Percentiles rank a stretch among this genome's conserved stretches.
Conservation (phyloP, 2,797 vertebrate genomes). For the Tolypeutes matacus region DNA sequence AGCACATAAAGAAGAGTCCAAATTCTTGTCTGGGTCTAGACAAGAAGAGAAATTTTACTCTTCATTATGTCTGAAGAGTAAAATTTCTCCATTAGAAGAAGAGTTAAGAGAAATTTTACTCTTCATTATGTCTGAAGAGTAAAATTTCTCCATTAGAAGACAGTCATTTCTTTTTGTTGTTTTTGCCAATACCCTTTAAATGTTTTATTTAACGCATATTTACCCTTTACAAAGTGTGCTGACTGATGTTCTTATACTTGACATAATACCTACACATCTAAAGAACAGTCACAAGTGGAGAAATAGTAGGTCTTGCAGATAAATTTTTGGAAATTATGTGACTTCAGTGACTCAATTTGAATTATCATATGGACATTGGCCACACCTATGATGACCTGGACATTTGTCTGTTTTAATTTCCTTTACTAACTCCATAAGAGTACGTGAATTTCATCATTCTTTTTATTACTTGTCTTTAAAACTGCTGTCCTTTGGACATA, state of each 20-base stretch:
- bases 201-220: not conserved
- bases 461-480: too few species aligned
- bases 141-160: constrained; percentile 22
- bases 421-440: too few species aligned
- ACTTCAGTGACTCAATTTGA: not conserved
- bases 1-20: not conserved
- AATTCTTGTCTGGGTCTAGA: not conserved
- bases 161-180: not conserved
- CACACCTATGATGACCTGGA: not conserved
- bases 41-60: too few species aligned
- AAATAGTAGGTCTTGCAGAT: not conserved
- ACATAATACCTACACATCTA: not conserved
- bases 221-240: not conserved
- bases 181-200: not conserved
- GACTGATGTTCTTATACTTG: not conserved
- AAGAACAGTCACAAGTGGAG: not conserved
- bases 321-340: not conserved
- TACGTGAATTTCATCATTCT: too few species aligned
- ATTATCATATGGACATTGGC: not conserved
- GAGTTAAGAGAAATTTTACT: too few species aligned
- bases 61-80: not conserved
- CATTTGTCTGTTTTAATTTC: not conserved
- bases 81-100: too few species aligned
- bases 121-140: not conserved
- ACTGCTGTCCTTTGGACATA: too few species aligned